Percentiles rank a stretch among this genome's conserved stretches.
These are phyloP conservation scores for Clarias macrocephalus DNA, from an alignment of 2,113 vertebrate species.

Conservation along the genomic window DNA sequence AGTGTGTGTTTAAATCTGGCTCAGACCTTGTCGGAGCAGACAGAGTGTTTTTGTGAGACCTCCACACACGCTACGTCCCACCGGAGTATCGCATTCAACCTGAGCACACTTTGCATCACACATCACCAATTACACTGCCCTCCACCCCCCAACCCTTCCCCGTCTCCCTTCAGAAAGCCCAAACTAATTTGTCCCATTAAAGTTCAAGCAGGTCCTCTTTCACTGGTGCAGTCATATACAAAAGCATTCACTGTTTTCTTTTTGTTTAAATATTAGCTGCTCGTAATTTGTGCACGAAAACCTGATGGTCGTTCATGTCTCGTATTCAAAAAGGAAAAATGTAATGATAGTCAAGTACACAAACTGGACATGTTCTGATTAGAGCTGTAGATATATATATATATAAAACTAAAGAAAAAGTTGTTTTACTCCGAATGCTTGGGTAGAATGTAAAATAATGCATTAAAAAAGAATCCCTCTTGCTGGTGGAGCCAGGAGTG, in stretches of 20 bases:
- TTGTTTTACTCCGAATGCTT: background rate
- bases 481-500: slow-evolving; percentile 18
- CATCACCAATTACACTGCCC: slow-evolving; percentile 48
- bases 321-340: background rate
- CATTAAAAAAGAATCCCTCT: background rate
- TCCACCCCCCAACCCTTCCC: background rate
- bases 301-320: background rate
- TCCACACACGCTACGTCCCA: slow-evolving; percentile 35
- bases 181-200: slow-evolving; percentile 54
- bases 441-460: background rate
- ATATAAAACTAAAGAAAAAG: background rate
- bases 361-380: background rate
- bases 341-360: background rate
- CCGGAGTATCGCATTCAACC: slow-evolving; percentile 52
- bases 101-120: slow-evolving; percentile 47
- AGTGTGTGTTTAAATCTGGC: slow-evolving; percentile 23
- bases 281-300: background rate
- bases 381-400: background rate
- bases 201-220: slow-evolving; percentile 54
- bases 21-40: slow-evolving; percentile 31
- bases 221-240: slow-evolving; percentile 29
- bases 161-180: slow-evolving; percentile 12
- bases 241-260: slow-evolving; percentile 27
- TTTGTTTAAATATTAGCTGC: background rate
- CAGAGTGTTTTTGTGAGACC: slow-evolving; percentile 43